These are phyloP conservation scores for Clitarchus hookeri DNA, from an alignment of 2,888 invertebrate species.

Conservation along the genomic window DNA sequence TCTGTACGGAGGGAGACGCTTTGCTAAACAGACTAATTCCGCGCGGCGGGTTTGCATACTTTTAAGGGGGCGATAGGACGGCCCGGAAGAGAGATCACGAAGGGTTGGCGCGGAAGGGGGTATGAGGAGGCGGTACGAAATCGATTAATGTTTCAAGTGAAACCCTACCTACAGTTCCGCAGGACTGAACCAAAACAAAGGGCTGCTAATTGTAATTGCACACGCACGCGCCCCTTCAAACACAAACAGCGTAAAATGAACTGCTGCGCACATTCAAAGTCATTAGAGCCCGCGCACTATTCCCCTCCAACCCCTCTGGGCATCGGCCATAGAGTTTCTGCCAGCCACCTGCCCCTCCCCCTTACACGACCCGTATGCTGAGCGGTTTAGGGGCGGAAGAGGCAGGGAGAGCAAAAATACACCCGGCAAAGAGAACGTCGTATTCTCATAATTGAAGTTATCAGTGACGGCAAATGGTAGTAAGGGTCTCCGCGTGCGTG, in stretches of 20 bases:
- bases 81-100: neutral
- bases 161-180: conserved; percentile 24
- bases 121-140: neutral
- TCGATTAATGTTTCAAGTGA: conserved; percentile 25
- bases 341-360: neutral
- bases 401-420: neutral
- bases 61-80: neutral
- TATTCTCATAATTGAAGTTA: no score
- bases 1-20: no score
- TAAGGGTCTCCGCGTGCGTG: no score
- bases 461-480: no score
- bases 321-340: neutral
- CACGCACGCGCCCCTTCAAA: conserved; percentile 19
- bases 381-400: neutral
- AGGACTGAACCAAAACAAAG: conserved; percentile 24
- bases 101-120: neutral
- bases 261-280: conserved; percentile 17
- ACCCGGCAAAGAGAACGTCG: neutral
- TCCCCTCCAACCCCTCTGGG: neutral
- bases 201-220: conserved; percentile 25
- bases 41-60: neutral
- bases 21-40: neutral
- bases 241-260: conserved; percentile 25
- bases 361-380: neutral
- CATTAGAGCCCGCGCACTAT: neutral